Base-by-base conservation (phyloP, 2,113 vertebrate genomes). In the Callorhinus ursinus region DNA sequence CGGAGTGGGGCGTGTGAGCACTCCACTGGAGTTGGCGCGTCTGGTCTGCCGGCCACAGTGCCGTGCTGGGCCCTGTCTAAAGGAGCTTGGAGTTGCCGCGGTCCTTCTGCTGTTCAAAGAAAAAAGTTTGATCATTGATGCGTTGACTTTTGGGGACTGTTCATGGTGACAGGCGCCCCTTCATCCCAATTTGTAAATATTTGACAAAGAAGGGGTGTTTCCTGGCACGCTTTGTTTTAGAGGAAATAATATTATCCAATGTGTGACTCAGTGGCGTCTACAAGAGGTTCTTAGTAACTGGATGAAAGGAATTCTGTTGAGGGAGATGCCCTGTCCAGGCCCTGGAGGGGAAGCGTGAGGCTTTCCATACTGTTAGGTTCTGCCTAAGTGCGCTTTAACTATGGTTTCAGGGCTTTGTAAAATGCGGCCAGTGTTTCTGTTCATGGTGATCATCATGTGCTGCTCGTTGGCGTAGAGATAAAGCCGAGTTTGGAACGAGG, bases 371-470 rank as follows among this genome's bases (percentile, higher is more conserved):
- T 2, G 6, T 0, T 0, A 4, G 19, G 36, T 14, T 21, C 90
- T 18, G 31, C 7, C 1, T 3, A 15, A 14, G 19, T n/a, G 87
- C 14, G 49, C 69, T n/a, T 7, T 10, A 12, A 13, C 77, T 19
- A 2, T 4, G 36, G 2, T 36, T 31, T 49, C 12, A 0, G 42
- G 10, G 83, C 88, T 82, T 26, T 9, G 55, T 16, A 0, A 28
- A 28, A 4, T 3, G 5, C 2, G 12, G 55, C 28, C 6, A 10
- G 9, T 11, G 22, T 24, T 36, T 33, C 19, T 18, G 16, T 18
- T 0, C 0, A 0, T 10, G 31, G 14, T 8, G 24, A 13, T 26
- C 5, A 1, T 4, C 2, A 4, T 0, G 1, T 15, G 33, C n/a
- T 11, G 39, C 21, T 7, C 1, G 1, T 39, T 6, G 26, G 53